These are phyloP conservation scores for Oikopleura dioica DNA, from an alignment of 23 tunicate genomes.

Conservation along the genomic window DNA sequence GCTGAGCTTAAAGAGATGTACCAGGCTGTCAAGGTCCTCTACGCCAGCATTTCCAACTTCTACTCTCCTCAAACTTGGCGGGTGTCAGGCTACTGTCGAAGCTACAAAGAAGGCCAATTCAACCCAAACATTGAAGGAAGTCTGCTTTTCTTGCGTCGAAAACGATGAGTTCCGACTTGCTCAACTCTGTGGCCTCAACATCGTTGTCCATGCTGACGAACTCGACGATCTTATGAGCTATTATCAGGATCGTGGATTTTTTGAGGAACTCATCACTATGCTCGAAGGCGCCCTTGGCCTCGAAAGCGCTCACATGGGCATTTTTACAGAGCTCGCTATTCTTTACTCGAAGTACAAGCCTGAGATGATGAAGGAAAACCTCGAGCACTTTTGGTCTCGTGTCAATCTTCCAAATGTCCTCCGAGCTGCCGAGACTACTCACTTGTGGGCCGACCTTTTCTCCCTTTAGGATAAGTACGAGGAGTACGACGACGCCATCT, in stretches of 20 bases:
- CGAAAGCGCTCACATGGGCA: conserved; percentile 98
- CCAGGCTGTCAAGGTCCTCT: conserved; percentile 81
- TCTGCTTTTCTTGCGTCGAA: conserved; percentile 95
- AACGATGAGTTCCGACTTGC: conserved; percentile 72
- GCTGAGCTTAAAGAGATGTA: conserved; percentile 91
- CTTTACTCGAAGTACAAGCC: conserved; percentile 92
- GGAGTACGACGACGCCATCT: conserved; percentile 78
- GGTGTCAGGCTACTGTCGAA: conserved; percentile 85
- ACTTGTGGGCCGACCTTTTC: conserved; percentile 92
- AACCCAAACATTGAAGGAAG: conserved; percentile 92
- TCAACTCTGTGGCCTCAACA: conserved; percentile 79
- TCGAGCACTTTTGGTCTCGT: conserved; percentile 91
- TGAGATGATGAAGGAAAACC: conserved; percentile 84
- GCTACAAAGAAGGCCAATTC: conserved; percentile 91
- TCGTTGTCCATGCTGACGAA: conserved; percentile 92
- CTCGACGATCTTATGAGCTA: conserved; percentile 80
- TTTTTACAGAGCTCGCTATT: conserved; percentile 94
- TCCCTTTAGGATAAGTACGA: conserved; percentile 86
- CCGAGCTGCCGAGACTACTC: conserved; percentile 91
- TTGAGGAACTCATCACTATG: conserved; percentile 88
- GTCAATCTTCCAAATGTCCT: conserved; percentile 97
- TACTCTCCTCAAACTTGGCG: conserved; percentile 87
- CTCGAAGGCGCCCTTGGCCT: conserved; percentile 92
- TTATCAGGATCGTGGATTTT: conserved; percentile 92
- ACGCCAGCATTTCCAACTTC: conserved; percentile 96